Evolutionary conservation across 53 echinoderm and acorn worm species (phyloP).

Genomic region (Antedon mediterranea): DNA sequence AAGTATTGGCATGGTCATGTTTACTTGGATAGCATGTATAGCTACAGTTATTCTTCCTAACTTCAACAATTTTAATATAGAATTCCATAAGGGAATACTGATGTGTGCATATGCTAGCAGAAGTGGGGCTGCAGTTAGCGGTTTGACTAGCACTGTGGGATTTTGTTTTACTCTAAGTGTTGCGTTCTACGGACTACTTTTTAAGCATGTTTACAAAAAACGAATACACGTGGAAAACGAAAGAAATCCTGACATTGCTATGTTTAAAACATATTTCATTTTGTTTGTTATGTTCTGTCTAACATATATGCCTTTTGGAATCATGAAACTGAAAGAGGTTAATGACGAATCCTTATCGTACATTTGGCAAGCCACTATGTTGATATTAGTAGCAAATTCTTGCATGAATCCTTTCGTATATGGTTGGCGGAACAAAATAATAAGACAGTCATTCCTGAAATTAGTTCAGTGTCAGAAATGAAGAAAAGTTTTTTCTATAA

Average conservation of each 20-base stretch:
- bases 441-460: background rate
- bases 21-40: background rate
- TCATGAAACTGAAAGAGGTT: background rate
- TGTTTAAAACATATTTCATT: background rate
- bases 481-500: too few species aligned
- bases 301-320: background rate
- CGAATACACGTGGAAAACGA: background rate
- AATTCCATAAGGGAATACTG: background rate
- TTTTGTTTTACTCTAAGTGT: background rate
- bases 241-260: background rate
- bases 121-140: background rate
- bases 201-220: background rate
- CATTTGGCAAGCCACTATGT: background rate
- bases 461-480: background rate
- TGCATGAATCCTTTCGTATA: background rate
- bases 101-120: background rate
- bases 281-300: background rate
- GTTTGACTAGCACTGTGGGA: background rate
- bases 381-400: background rate
- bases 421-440: background rate
- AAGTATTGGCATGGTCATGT: background rate
- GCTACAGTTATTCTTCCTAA: background rate
- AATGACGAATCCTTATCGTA: background rate
- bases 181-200: background rate
- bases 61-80: background rate